phyloP scores from a whole-genome alignment of 1,140 invertebrate species.

The Cyrtorhinus lividipennis region DNA sequence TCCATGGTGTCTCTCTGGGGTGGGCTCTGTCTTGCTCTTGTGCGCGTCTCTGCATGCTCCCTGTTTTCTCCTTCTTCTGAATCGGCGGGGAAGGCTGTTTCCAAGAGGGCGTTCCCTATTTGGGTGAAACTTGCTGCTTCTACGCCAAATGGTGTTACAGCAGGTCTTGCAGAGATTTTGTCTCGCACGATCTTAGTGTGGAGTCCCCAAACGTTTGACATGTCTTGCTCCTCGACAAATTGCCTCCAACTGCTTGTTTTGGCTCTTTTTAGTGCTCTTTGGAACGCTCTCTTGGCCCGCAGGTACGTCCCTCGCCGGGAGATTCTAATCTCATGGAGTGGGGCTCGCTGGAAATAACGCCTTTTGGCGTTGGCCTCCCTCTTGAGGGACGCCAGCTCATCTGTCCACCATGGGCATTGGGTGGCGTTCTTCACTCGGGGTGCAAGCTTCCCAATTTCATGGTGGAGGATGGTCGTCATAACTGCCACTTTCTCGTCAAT shows the following conservation, averaged over 20 bases:
- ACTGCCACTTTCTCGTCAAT: background rate
- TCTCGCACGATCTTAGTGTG: background rate
- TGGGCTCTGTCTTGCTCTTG: too few species aligned
- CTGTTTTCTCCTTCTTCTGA: too few species aligned
- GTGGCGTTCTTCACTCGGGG: background rate
- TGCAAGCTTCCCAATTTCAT: background rate
- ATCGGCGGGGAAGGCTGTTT: conserved; percentile 3
- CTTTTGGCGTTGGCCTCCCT: background rate
- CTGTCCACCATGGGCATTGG: background rate
- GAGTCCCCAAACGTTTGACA: background rate
- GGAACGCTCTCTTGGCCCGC: background rate
- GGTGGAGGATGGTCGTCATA: background rate
- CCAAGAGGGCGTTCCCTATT: background rate
- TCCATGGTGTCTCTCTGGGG: too few species aligned
- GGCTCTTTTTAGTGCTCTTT: background rate
- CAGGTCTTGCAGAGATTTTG: background rate
- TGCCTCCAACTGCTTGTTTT: background rate
- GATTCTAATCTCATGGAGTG: background rate
- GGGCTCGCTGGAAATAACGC: background rate
- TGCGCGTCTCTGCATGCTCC: too few species aligned
- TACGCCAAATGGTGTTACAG: background rate
- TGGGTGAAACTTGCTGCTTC: background rate
- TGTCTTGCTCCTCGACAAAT: background rate
- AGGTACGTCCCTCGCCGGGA: background rate
- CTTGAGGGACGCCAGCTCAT: background rate